Percentiles rank a stretch among this genome's conserved stretches.
These are phyloP conservation scores for Brachyalestes nurse DNA, from an alignment of 2,797 vertebrate species.

Conservation along the genomic window DNA sequence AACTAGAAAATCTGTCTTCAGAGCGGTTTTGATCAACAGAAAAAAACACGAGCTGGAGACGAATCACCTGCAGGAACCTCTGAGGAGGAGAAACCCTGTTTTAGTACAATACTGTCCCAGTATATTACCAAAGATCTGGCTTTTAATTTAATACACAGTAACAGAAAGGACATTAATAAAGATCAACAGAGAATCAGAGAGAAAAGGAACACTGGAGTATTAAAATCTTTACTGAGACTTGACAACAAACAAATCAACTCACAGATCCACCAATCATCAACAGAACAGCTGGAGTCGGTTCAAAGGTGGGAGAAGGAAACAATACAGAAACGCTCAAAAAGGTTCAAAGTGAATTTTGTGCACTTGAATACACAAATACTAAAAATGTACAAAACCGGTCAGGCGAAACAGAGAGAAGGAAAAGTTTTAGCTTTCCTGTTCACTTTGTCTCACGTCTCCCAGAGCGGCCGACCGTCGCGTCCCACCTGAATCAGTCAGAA, in stretches of 20 bases:
- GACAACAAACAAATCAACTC: conserved; percentile 70
- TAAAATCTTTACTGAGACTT: conserved; percentile 82
- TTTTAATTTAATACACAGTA: neutral
- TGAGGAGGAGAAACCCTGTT: no score
- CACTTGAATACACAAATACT: conserved; percentile 67
- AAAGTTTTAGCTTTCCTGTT: neutral
- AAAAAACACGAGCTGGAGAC: no score
- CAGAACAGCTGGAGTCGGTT: conserved; percentile 67
- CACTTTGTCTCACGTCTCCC: conserved; percentile 39
- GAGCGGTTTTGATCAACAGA: no score
- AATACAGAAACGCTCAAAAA: conserved; percentile 49
- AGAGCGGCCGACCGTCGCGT: neutral
- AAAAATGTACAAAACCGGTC: conserved; percentile 57
- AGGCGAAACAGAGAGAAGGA: conserved; percentile 60
- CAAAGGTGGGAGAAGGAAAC: conserved; percentile 58
- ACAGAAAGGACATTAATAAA: neutral
- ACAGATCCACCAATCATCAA: conserved; percentile 66
- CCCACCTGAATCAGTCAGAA: neutral
- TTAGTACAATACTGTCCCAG: no score
- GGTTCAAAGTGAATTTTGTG: conserved; percentile 60
- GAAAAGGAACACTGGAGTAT: conserved; percentile 67
- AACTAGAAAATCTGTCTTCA: no score
- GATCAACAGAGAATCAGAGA: conserved; percentile 34
- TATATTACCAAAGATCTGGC: neutral
- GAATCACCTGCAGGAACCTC: no score